These are phyloP conservation scores for Xenopus laevis DNA, from an alignment of 2,113 vertebrate genomes.

Conservation along the genomic window DNA sequence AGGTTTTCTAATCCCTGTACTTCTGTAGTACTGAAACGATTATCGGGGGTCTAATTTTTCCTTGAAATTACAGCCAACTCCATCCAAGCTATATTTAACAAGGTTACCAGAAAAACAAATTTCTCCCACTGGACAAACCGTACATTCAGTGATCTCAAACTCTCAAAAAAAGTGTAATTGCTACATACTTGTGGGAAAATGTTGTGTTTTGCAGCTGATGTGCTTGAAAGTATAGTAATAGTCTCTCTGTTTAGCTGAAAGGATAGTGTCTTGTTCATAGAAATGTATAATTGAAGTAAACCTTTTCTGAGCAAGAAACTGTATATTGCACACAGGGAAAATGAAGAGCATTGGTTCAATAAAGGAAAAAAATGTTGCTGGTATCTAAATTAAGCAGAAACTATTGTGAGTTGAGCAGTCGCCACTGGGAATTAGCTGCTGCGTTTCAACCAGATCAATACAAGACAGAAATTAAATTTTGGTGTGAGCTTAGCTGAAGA, in stretches of 20 bases:
- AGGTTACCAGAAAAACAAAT: no score
- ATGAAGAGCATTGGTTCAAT: slow-evolving; percentile 26
- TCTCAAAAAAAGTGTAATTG: no score
- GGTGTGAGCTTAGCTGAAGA: slow-evolving; percentile 36
- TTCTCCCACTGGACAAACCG: no score
- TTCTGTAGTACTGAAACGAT: no score
- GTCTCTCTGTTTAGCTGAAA: neutral
- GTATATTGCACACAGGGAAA: slow-evolving; percentile 19
- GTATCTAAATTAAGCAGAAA: slow-evolving; percentile 36
- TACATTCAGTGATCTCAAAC: no score
- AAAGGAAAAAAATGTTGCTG: slow-evolving; percentile 27
- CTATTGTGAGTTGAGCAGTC: slow-evolving; percentile 29
- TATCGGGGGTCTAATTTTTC: no score
- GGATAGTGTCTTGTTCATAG: neutral
- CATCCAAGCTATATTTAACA: no score
- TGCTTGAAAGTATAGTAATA: no score
- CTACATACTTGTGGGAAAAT: no score
- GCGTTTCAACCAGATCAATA: slow-evolving; percentile 35
- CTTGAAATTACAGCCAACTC: no score
- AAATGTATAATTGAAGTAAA: slow-evolving; percentile 15
- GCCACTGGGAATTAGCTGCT: slow-evolving; percentile 36
- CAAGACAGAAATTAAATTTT: slow-evolving; percentile 34
- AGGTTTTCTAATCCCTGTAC: no score
- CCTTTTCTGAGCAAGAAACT: slow-evolving; percentile 2
- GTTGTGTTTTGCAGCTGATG: no score